Evolutionary conservation across 2,113 vertebrate genomes (phyloP).

Genomic region (Albula glossodonta): DNA sequence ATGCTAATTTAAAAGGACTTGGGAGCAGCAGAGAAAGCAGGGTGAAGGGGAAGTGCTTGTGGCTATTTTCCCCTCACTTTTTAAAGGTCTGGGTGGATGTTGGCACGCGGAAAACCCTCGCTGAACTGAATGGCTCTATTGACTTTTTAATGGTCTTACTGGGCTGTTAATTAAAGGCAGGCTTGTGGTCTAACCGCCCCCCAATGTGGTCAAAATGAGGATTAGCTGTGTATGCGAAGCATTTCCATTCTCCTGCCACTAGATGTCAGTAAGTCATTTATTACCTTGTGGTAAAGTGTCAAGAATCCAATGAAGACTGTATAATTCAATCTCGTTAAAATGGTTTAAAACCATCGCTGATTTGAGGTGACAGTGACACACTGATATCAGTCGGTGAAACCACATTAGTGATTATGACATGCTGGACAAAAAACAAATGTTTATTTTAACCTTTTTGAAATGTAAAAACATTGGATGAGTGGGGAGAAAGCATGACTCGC

Average conservation of each 20-base stretch:
- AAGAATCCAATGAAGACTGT: neutral
- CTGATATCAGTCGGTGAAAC: neutral
- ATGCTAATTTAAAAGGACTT: neutral
- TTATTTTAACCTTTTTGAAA: neutral
- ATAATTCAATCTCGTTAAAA: neutral
- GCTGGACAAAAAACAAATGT: conserved; percentile 14
- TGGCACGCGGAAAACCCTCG: neutral
- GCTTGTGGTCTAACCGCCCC: conserved; percentile 12
- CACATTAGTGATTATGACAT: neutral
- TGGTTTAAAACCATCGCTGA: neutral
- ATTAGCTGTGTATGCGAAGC: neutral
- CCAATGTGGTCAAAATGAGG: neutral
- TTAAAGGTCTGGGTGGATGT: conserved; percentile 16
- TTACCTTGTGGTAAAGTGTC: neutral
- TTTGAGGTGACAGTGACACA: neutral
- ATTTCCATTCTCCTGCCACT: conserved; percentile 4
- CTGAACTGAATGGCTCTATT: conserved; percentile 9
- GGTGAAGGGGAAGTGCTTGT: conserved; percentile 13
- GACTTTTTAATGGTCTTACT: conserved; percentile 28
- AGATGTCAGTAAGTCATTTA: conserved; percentile 20
- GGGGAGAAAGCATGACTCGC: neutral
- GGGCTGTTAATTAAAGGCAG: conserved; percentile 18
- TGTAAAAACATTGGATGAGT: neutral
- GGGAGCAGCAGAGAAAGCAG: conserved; percentile 10
- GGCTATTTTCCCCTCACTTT: conserved; percentile 2